Conservation (phyloP, 2,888 invertebrate genomes). For the Morpho helenor region DNA sequence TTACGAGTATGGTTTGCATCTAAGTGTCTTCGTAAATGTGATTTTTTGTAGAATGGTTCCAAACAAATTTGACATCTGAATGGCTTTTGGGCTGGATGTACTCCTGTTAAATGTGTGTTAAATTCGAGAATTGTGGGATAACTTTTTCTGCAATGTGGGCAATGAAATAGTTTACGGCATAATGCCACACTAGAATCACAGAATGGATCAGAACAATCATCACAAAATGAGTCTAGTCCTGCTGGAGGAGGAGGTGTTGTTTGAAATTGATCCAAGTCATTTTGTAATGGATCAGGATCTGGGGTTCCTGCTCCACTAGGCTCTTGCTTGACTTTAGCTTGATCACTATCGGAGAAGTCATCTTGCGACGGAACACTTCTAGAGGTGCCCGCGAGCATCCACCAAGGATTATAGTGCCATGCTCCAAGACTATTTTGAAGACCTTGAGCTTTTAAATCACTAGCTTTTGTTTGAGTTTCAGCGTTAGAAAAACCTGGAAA, state of each 20-base stretch:
- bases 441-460: conserved; percentile 63
- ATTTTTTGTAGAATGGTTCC: conserved; percentile 74
- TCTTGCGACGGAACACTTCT: conserved; percentile 66
- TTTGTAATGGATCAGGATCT: conserved; percentile 62
- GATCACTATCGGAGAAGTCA: conserved; percentile 68
- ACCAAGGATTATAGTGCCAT: conserved; percentile 78
- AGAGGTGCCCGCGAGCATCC: conserved; percentile 76
- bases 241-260: conserved; percentile 61
- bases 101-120: conserved; percentile 73
- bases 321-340: conserved; percentile 70
- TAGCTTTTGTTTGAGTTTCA: conserved; percentile 73
- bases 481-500: conserved; percentile 75
- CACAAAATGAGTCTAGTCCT: conserved; percentile 71
- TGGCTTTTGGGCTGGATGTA: conserved; percentile 75
- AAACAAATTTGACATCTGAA: conserved; percentile 76
- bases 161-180: conserved; percentile 74
- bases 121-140: conserved; percentile 75
- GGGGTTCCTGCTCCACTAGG: conserved; percentile 64
- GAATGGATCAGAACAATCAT: conserved; percentile 76
- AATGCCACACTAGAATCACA: conserved; percentile 68
- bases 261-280: conserved; percentile 58
- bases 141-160: conserved; percentile 76
- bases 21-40: conserved; percentile 71
- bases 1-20: conserved; percentile 73
- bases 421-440: conserved; percentile 63